phyloP scores from a whole-genome alignment of 2,113 vertebrate genomes.

The chimpanzee (Pan troglodytes) region NHGRI_mPanTro3-v2.1_pri NC_072403.2:11056001-11056500 shows the following conservation, averaged over 20 bases:
- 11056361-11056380: not conserved
- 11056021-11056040: not conserved
- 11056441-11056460: not conserved
- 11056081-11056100: not conserved
- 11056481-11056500: not conserved
- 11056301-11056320: not conserved
- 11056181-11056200: not conserved
- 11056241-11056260: not conserved
- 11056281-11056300: not conserved
- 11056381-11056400: not conserved
- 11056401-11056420: not conserved
- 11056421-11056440: not conserved
- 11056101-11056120: not conserved
- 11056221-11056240: not conserved
- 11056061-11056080: accelerated
- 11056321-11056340: not conserved
- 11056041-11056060: not conserved
- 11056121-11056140: not conserved
- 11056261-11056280: not conserved
- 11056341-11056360: not conserved
- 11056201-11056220: accelerated
- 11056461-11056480: not conserved
- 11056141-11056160: not conserved
- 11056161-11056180: not conserved
- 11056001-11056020: not conserved